Evolutionary conservation across 2,113 vertebrate species (phyloP).

Genomic region (Pseudorhombus dupliciocellatus): DNA sequence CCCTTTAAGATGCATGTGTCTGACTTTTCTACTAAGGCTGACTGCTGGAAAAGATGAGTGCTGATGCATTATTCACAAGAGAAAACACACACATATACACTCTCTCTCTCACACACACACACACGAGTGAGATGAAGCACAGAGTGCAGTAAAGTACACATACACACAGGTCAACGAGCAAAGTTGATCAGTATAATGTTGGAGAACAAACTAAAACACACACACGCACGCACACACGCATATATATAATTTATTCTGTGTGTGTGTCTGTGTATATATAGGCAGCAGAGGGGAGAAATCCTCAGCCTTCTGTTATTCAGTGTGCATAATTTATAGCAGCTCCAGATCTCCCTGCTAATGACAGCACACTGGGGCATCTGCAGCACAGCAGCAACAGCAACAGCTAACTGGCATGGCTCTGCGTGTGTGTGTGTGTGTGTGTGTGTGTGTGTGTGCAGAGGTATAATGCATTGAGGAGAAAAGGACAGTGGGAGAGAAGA

Average conservation of each 20-base stretch:
- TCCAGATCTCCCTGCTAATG: conserved; percentile 79
- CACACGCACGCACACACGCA: neutral
- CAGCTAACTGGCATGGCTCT: conserved; percentile 62
- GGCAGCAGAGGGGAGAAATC: conserved; percentile 67
- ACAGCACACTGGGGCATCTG: conserved; percentile 79
- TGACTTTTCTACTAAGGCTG: conserved; percentile 67
- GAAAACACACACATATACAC: conserved; percentile 56
- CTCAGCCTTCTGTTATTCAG: conserved; percentile 78
- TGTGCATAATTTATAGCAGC: conserved; percentile 82
- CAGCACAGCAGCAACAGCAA: conserved; percentile 74
- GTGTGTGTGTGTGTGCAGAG: conserved; percentile 1
- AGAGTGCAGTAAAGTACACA: conserved; percentile 6
- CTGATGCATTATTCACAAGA: conserved; percentile 74
- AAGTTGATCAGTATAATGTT: conserved; percentile 49
- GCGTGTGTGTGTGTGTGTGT: neutral
- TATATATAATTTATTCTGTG: neutral
- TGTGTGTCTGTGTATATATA: neutral
- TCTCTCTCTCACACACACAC: conserved; percentile 26
- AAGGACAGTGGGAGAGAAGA: conserved; percentile 63
- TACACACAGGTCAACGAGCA: conserved; percentile 12
- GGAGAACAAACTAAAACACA: conserved; percentile 18
- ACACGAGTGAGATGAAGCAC: conserved; percentile 26
- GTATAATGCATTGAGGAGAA: conserved; percentile 63
- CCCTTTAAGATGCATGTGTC: conserved; percentile 70
- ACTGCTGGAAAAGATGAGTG: conserved; percentile 65